Evolutionary conservation across 2,888 invertebrate genomes (phyloP).

Genomic region (Dione vanillae): DNA sequence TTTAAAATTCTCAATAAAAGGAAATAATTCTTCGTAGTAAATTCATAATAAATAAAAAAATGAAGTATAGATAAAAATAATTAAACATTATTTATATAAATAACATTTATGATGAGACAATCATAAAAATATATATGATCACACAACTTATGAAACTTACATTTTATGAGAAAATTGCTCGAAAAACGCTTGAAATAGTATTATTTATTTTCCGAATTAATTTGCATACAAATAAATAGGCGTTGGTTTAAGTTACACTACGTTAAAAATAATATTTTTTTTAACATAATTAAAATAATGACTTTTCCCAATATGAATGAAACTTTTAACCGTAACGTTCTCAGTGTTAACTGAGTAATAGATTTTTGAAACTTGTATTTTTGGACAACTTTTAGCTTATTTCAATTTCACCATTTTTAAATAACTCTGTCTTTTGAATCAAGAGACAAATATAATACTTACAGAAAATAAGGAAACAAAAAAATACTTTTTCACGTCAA

Average conservation of each 20-base stretch:
- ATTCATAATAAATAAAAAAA: too few species aligned
- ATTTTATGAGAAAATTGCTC: neutral
- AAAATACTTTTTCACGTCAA: constrained; percentile 73
- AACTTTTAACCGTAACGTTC: too few species aligned
- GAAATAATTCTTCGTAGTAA: too few species aligned
- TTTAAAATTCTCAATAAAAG: too few species aligned
- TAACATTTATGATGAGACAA: too few species aligned
- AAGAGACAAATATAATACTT: constrained; percentile 35
- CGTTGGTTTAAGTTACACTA: too few species aligned
- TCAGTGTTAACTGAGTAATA: neutral
- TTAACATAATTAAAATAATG: too few species aligned
- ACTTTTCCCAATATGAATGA: too few species aligned
- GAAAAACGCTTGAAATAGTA: neutral
- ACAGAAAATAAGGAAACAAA: constrained; percentile 57
- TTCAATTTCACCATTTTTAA: neutral
- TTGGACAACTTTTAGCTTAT: neutral
- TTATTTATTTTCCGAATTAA: neutral
- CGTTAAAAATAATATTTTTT: too few species aligned
- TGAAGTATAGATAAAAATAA: too few species aligned
- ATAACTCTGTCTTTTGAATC: neutral
- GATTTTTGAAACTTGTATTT: neutral
- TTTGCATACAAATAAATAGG: constrained; percentile 8
- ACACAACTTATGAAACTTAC: neutral
- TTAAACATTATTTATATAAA: too few species aligned
- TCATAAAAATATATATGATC: neutral